Conservation (phyloP, 2,888 invertebrate species). For the Scrobipalpa costella region DNA sequence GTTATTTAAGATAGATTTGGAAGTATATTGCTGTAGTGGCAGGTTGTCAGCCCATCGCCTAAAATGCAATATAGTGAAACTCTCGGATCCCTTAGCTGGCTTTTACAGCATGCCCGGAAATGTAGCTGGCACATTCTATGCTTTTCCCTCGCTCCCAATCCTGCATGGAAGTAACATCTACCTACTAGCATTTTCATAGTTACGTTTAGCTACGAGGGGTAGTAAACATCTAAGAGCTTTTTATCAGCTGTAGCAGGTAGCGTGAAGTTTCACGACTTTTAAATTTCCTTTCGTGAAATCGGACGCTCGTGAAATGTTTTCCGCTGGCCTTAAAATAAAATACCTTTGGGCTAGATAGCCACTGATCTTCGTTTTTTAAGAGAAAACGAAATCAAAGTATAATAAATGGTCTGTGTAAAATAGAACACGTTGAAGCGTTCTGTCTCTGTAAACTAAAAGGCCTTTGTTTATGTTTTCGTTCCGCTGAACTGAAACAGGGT, state of each 20-base stretch:
- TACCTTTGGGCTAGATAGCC: not conserved
- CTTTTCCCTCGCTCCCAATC: too few relatives aligned
- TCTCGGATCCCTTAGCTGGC: too few relatives aligned
- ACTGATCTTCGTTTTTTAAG: not conserved
- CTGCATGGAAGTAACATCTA: not conserved
- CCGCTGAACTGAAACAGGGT: constrained; percentile 57
- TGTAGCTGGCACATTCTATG: too few relatives aligned
- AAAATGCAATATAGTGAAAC: too few relatives aligned
- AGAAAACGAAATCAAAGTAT: not conserved
- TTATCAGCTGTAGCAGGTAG: constrained; percentile 17
- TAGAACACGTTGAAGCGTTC: not conserved
- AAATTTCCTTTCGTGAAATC: not conserved
- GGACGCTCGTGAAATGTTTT: not conserved
- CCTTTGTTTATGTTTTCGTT: constrained; percentile 56
- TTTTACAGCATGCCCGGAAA: too few relatives aligned
- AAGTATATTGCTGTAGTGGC: too few relatives aligned
- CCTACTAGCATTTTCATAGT: constrained; percentile 3
- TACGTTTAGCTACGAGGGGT: not conserved
- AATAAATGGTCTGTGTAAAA: not conserved
- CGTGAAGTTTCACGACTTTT: not conserved
- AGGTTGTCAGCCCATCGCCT: too few relatives aligned
- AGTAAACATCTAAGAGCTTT: constrained; percentile 19
- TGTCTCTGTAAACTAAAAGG: constrained; percentile 14
- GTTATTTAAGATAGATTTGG: too few relatives aligned
- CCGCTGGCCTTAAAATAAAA: not conserved